Base-by-base conservation (phyloP, 2,797 vertebrate genomes). In the Siniperca obscura region DNA sequence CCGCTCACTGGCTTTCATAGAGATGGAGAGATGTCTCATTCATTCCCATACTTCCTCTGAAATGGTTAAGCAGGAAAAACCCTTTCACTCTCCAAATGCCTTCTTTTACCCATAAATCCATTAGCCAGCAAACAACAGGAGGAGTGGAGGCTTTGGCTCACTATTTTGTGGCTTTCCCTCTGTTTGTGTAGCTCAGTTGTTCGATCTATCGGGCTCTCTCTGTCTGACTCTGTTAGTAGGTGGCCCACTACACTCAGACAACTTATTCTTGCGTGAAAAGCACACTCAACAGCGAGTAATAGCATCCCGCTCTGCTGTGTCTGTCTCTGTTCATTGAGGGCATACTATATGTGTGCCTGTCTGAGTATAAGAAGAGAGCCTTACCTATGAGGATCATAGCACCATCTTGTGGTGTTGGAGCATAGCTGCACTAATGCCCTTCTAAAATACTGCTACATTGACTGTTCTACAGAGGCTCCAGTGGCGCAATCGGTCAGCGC, bases 401-500 rank as follows among this genome's bases (percentile, higher is more conserved):
- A 9, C 87, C 90, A 87, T 79, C 87, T 86, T 71, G 85, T 89
- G 90, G 84, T 11, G 12, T 0, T 50, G 2, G 5, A 67, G 21
- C 17, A 14, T 0, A 5, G 50, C 36, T 85, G 40, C 77, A 76
- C 17, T 65, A 0, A n/a, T 52, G 2, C 14, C 16, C 19, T 5
- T 44, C 0, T 1, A n/a, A 22, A 56, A 8, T 8, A 19, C 7
- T 7, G 4, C 7, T 2, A 0, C 3, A 60, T 21, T 19, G 0
- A 7, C 0, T 0, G 0, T 0, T 0, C 0, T 0, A 0, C 34
- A 34, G 8, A 50, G 30, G 86, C 82, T 90, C 81, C 78, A 79
- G 86, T 88, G 76, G 78, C n/a, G 74, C 77, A 84, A 69, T 74
- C 27, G 79, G 80, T 85, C 78, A 82, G 74, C 46, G 70, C 48